phyloP scores from a whole-genome alignment of 2,113 vertebrate genomes.

The Etheostoma cragini region DNA sequence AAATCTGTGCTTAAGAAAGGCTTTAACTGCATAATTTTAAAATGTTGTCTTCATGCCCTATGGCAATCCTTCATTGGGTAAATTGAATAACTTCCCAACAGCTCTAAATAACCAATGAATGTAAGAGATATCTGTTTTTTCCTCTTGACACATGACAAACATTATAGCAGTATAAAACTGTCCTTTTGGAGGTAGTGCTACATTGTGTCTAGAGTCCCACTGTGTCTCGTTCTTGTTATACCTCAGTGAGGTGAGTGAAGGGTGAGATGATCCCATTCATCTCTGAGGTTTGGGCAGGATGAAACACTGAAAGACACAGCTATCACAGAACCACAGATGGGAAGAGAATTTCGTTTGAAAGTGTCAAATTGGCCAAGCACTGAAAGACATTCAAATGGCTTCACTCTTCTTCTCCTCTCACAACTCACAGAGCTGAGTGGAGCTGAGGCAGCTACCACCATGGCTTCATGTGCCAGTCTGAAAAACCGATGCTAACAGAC shows the following conservation, averaged over 20 bases:
- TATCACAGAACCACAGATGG: conserved; percentile 13
- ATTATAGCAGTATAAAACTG: background rate
- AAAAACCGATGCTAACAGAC: conserved; percentile 9
- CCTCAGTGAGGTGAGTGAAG: conserved; percentile 21
- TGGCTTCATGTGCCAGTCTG: background rate
- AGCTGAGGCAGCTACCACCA: conserved; percentile 8
- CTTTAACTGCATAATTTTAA: background rate
- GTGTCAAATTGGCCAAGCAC: conserved; percentile 39
- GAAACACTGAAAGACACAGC: conserved; percentile 35
- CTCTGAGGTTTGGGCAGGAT: conserved; percentile 22
- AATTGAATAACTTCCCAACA: background rate
- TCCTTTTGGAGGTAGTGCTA: conserved; percentile 9
- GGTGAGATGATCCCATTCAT: conserved; percentile 30
- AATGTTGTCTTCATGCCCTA: background rate
- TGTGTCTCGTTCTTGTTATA: conserved; percentile 12
- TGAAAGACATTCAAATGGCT: conserved; percentile 51
- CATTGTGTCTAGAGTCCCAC: background rate
- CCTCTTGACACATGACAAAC: conserved; percentile 4
- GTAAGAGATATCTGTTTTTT: background rate
- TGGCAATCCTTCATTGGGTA: background rate
- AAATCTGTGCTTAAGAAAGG: background rate
- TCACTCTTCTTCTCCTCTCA: conserved; percentile 23
- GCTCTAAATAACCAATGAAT: background rate
- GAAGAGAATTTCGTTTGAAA: conserved; percentile 38
- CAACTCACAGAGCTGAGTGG: conserved; percentile 39